Evolutionary conservation across 2,113 vertebrate species (phyloP).

Genomic region (Oenanthe melanoleuca): DNA sequence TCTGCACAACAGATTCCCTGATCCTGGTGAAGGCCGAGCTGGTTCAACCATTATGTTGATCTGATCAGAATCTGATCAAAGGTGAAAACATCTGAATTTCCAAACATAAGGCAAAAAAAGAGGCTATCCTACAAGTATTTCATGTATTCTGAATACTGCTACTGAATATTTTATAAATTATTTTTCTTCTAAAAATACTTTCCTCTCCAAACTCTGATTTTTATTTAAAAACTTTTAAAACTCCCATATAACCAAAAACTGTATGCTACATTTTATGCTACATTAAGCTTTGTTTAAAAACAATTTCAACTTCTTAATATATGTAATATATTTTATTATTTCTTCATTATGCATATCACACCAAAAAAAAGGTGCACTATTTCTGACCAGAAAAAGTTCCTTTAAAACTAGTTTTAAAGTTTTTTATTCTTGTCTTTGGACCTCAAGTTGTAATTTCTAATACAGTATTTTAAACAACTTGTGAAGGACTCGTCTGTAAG

Average conservation of each 20-base stretch:
- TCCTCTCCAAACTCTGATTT: accelerated
- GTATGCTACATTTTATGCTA: neutral
- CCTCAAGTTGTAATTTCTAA: neutral
- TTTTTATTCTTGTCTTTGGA: neutral
- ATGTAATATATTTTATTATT: neutral
- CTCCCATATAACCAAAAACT: neutral
- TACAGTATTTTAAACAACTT: neutral
- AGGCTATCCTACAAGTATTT: neutral
- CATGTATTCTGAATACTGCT: neutral
- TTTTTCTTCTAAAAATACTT: neutral
- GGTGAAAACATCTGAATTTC: neutral
- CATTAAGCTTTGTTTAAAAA: neutral
- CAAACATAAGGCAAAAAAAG: neutral
- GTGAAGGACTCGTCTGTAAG: neutral
- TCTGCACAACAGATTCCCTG: neutral
- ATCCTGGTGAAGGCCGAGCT: neutral
- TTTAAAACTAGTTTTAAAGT: neutral
- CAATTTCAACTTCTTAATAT: neutral
- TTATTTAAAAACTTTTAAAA: neutral
- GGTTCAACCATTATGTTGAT: neutral
- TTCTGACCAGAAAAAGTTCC: neutral
- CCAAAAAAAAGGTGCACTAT: neutral
- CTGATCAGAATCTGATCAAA: neutral
- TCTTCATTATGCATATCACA: neutral
- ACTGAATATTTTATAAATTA: neutral